Evolutionary conservation across 2,888 invertebrate genomes (phyloP).

Genomic region (Microdon myrmicae): DNA sequence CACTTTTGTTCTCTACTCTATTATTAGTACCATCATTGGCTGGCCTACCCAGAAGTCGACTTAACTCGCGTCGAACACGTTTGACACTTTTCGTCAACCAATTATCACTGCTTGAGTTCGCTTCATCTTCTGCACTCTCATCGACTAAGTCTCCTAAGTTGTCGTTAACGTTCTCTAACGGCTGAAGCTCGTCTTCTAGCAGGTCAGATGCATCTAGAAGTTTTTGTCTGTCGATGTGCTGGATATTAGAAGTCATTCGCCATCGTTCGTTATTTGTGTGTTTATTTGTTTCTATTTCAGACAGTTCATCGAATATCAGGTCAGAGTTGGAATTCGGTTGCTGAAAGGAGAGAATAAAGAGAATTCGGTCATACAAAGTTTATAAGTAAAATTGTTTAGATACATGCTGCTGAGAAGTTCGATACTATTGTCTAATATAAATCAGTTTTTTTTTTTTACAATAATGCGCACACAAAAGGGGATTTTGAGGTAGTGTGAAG

Average conservation of each 20-base stretch:
- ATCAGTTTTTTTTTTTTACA: no score
- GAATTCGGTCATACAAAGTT: no score
- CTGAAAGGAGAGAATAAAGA: conserved; percentile 29
- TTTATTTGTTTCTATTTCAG: conserved; percentile 52
- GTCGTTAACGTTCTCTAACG: conserved; percentile 47
- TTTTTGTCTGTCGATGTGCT: conserved; percentile 54
- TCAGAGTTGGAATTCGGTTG: conserved; percentile 57
- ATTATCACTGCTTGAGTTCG: conserved; percentile 38
- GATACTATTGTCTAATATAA: no score
- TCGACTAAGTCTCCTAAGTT: conserved; percentile 16
- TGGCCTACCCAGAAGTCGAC: conserved; percentile 57
- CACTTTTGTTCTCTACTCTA: conserved; percentile 6
- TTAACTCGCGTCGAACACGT: conserved; percentile 61
- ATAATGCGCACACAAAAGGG: no score
- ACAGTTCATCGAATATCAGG: conserved; percentile 57
- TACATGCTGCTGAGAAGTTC: no score
- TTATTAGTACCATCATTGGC: conserved; percentile 25
- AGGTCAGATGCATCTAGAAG: conserved; percentile 57
- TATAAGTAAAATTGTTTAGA: no score
- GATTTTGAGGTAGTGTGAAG: no score
- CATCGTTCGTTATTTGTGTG: conserved; percentile 18
- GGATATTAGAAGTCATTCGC: conserved; percentile 28
- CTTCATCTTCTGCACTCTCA: conserved; percentile 13
- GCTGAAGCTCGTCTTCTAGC: conserved; percentile 58
- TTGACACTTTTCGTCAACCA: conserved; percentile 60